A percentile compares a stretch with the other conserved stretches of the same genome.
These are phyloP conservation scores for Nasua narica DNA, from an alignment of 2,797 vertebrate genomes.

Conservation along the genomic window DNA sequence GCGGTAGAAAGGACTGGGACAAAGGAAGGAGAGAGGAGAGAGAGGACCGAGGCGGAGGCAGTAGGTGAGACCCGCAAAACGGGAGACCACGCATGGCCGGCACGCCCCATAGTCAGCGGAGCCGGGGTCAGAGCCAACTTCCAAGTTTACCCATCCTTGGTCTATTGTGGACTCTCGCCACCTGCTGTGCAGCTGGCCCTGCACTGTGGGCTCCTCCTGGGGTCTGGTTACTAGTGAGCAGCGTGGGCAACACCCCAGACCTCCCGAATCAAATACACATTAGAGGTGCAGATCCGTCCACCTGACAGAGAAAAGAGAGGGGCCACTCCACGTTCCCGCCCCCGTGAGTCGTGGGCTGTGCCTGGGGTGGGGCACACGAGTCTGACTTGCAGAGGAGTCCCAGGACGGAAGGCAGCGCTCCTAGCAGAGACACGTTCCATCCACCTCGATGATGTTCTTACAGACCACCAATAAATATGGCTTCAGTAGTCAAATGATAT, in stretches of 20 bases:
- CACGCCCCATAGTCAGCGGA: rapidly evolving
- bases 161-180: not conserved
- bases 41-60: too few relatives aligned
- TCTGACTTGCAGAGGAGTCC: not conserved
- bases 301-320: not conserved
- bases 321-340: rapidly evolving
- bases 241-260: not conserved
- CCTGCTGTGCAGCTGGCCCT: rapidly evolving
- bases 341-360: rapidly evolving
- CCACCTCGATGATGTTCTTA: not conserved
- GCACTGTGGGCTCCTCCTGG: not conserved
- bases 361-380: rapidly evolving
- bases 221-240: not conserved
- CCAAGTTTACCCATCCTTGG: not conserved
- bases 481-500: constrained; percentile 52
- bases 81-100: rapidly evolving
- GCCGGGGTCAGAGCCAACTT: not conserved
- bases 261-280: not conserved
- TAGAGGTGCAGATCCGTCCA: not conserved
- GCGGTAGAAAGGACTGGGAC: not conserved
- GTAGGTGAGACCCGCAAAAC: rapidly evolving
- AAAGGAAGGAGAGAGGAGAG: not conserved
- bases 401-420: not conserved
- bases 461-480: constrained; percentile 46
- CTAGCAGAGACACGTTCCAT: not conserved